phyloP scores from a whole-genome alignment of 2,888 invertebrate species.

The Cremastinae sp. region DNA sequence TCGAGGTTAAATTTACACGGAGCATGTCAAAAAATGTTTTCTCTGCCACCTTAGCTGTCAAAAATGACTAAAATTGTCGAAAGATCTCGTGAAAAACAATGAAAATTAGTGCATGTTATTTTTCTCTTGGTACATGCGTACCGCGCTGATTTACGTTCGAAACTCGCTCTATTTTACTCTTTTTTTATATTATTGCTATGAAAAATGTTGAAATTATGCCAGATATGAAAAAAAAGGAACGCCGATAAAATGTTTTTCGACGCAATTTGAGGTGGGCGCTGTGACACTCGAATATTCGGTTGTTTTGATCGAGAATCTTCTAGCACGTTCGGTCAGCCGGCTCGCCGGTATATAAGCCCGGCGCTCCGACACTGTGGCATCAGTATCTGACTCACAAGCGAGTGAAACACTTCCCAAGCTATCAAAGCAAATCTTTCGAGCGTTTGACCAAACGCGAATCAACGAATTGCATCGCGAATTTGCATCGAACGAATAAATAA shows the following conservation, averaged over 20 bases:
- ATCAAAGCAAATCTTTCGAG: constrained; percentile 1
- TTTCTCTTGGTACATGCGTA: too few relatives aligned
- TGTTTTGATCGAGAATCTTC: constrained; percentile 5
- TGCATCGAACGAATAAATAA: neutral
- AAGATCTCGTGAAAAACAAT: too few relatives aligned
- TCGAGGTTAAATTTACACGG: too few relatives aligned
- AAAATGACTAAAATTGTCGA: too few relatives aligned
- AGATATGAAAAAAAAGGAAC: too few relatives aligned
- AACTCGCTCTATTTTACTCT: too few relatives aligned
- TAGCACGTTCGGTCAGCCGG: constrained; percentile 49
- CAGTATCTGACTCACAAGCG: constrained; percentile 54
- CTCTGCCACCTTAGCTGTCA: too few relatives aligned
- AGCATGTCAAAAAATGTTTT: too few relatives aligned
- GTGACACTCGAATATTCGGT: neutral
- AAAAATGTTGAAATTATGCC: too few relatives aligned
- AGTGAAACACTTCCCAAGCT: constrained; percentile 40
- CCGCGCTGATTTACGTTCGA: too few relatives aligned
- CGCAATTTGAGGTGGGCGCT: neutral
- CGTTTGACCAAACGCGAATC: constrained; percentile 2
- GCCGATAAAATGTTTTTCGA: neutral
- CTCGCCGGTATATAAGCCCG: constrained; percentile 59
- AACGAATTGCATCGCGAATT: neutral
- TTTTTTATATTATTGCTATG: too few relatives aligned
- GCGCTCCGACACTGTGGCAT: constrained; percentile 17
- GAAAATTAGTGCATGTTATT: too few relatives aligned